These are phyloP conservation scores for Drosophila subpulchrella DNA, from an alignment of 1,140 invertebrate genomes.

Conservation along the genomic window DNA sequence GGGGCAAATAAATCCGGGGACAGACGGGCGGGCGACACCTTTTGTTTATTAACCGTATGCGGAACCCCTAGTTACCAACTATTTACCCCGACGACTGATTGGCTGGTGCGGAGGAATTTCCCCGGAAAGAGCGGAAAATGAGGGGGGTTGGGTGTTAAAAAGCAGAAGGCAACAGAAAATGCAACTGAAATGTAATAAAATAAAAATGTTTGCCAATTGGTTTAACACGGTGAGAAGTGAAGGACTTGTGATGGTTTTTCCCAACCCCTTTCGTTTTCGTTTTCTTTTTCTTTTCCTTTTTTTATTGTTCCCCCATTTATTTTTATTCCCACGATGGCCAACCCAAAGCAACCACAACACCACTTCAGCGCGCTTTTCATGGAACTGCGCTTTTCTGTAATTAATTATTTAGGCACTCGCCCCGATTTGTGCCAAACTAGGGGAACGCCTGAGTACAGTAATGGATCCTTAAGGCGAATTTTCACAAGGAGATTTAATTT, in stretches of 20 bases:
- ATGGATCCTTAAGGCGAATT: background rate
- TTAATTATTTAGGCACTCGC: slow-evolving; percentile 35
- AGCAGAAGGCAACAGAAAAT: slow-evolving; percentile 12
- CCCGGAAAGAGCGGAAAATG: slow-evolving; percentile 4
- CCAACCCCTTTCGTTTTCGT: background rate
- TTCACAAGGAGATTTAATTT: background rate
- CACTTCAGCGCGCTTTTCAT: slow-evolving; percentile 11
- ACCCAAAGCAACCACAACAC: slow-evolving; percentile 8
- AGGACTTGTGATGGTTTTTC: slow-evolving; percentile 7
- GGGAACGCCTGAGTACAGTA: slow-evolving; percentile 6
- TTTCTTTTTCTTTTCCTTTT: too few species aligned
- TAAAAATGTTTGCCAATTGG: slow-evolving; percentile 41
- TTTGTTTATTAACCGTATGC: slow-evolving; percentile 34
- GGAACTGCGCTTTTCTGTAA: slow-evolving; percentile 29
- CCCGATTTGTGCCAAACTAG: slow-evolving; percentile 28
- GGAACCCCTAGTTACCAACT: slow-evolving; percentile 31
- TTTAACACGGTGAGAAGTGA: slow-evolving; percentile 8
- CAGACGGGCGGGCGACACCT: slow-evolving; percentile 40
- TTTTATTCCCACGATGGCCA: slow-evolving; percentile 30
- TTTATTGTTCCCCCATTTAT: slow-evolving; percentile 4
- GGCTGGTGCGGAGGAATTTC: slow-evolving; percentile 8
- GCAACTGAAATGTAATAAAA: slow-evolving; percentile 40
- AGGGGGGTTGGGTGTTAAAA: background rate
- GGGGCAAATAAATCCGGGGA: slow-evolving; percentile 31
- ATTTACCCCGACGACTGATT: slow-evolving; percentile 18